Percentiles rank a stretch among this genome's conserved stretches.
Conservation (phyloP, 2,113 vertebrate genomes). For the Corvus moneduloides region DNA sequence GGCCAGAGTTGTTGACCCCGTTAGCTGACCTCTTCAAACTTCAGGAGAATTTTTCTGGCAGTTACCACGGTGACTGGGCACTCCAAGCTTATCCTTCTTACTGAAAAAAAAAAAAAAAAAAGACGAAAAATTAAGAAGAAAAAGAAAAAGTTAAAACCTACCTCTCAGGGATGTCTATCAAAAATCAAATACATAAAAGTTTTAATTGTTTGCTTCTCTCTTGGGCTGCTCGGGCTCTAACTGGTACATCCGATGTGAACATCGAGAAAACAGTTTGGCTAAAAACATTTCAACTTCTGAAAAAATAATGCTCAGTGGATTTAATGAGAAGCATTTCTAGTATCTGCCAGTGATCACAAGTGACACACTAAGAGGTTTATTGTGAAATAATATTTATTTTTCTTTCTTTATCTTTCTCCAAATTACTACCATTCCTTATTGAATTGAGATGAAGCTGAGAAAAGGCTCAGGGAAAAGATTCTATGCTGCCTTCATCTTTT, state of each 20-base stretch:
- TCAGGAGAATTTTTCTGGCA: constrained; percentile 99
- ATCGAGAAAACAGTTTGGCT: not conserved
- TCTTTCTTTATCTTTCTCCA: not conserved
- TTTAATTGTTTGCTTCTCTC: constrained; percentile 27
- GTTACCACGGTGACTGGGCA: constrained; percentile 97
- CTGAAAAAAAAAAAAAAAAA: constrained; percentile 76
- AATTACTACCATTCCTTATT: not conserved
- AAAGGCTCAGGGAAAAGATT: constrained; percentile 13
- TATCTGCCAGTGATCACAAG: not conserved
- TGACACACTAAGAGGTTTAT: not conserved
- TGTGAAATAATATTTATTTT: constrained; percentile 23
- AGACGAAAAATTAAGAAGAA: constrained; percentile 34
- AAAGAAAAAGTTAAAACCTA: constrained; percentile 72
- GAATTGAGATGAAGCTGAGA: not conserved
- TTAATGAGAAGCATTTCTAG: not conserved
- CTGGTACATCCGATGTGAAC: not conserved
- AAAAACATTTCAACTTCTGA: not conserved
- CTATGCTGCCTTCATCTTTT: not conserved
- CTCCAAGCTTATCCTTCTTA: constrained; percentile 96
- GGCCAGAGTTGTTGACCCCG: constrained; percentile 88
- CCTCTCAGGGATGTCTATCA: constrained; percentile 61
- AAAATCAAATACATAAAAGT: constrained; percentile 5
- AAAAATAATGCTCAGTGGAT: not conserved
- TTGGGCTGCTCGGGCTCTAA: not conserved
- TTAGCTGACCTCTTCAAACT: constrained; percentile 99